Percentiles rank a stretch among this genome's conserved stretches.
These are phyloP conservation scores for Cercopithecus mona DNA, from an alignment of 2,113 vertebrate genomes.

Conservation along the genomic window DNA sequence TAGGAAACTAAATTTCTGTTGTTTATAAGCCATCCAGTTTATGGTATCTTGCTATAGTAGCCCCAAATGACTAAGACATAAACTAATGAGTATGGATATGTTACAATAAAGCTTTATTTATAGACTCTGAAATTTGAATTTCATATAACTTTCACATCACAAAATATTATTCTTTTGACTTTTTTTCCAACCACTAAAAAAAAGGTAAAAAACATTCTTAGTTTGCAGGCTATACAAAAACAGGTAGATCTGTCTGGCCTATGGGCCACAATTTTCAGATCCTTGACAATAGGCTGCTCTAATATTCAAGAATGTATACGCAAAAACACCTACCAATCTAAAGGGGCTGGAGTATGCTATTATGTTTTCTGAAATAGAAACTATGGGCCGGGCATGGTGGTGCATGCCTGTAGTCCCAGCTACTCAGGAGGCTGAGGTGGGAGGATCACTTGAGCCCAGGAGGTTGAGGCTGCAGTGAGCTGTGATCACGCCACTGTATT, in stretches of 20 bases:
- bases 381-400: too few relatives aligned
- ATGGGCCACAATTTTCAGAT: not conserved
- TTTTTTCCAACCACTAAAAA: conserved; percentile 3
- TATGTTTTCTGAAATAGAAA: conserved; percentile 24
- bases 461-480: too few relatives aligned
- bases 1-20: not conserved
- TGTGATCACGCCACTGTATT: too few relatives aligned
- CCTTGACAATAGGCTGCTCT: not conserved
- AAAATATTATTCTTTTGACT: not conserved
- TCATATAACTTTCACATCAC: not conserved
- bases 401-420: too few relatives aligned
- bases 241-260: not conserved
- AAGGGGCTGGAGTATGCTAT: not conserved
- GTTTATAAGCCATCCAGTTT: not conserved
- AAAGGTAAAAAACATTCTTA: not conserved
- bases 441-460: too few relatives aligned
- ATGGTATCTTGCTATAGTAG: not conserved
- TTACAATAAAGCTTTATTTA: conserved; percentile 44
- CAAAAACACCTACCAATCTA: not conserved
- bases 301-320: not conserved
- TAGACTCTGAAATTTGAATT: conserved; percentile 11
- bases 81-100: not conserved
- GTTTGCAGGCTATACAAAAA: conserved; percentile 19
- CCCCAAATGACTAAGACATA: not conserved
- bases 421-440: too few relatives aligned